Percentiles rank a stretch among this genome's conserved stretches.
Evolutionary conservation across 1,140 invertebrate species (phyloP).

Genomic region (Hydropsyche tenuis): DNA sequence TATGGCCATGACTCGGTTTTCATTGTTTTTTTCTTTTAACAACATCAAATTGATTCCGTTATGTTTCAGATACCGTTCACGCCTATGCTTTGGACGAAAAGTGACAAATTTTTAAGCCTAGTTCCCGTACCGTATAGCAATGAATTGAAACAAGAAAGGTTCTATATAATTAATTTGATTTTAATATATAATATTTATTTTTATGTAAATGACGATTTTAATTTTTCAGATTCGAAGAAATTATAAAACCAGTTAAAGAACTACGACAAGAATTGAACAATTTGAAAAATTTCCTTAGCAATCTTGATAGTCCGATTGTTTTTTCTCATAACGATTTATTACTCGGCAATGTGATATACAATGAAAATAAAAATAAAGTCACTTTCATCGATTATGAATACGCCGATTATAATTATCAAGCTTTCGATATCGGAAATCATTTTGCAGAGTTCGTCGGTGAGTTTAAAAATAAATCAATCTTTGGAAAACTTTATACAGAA

Average conservation of each 20-base stretch:
- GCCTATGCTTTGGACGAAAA: constrained; percentile 73
- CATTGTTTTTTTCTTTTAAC: not conserved
- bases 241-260: constrained; percentile 70
- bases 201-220: not conserved
- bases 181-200: not conserved
- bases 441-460: constrained; percentile 97
- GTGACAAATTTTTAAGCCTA: constrained; percentile 71
- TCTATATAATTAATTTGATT: not conserved
- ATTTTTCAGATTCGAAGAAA: constrained; percentile 69
- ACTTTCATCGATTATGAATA: constrained; percentile 99
- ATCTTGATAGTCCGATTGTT: constrained; percentile 80
- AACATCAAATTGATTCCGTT: not conserved
- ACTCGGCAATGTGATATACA: constrained; percentile 90
- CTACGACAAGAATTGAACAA: constrained; percentile 74
- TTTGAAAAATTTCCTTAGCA: constrained; percentile 71
- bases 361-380: constrained; percentile 73
- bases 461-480: constrained; percentile 35
- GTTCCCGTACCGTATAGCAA: constrained; percentile 68
- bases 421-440: constrained; percentile 97
- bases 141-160: constrained; percentile 67
- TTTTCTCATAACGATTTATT: constrained; percentile 98
- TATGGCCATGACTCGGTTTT: no score
- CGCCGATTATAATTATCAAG: constrained; percentile 91
- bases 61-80: constrained; percentile 51
- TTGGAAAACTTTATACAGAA: no score